Base-by-base conservation (phyloP, 2,113 vertebrate species). In the Trichechus manatus region DNA sequence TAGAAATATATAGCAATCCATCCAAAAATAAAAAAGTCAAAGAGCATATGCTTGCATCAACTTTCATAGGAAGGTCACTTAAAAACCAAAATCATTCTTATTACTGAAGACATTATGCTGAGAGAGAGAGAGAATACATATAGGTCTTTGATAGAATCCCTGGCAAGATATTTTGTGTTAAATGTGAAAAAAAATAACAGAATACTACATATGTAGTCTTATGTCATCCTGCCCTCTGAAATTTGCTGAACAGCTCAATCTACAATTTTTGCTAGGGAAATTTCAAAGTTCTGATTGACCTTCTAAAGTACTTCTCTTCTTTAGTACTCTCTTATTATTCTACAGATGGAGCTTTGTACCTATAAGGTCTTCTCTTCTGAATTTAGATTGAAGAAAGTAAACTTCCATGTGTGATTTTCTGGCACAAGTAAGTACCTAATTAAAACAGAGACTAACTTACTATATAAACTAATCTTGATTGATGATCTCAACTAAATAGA, bases 61-160 rank as follows among this genome's bases (percentile, higher is more conserved):
- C 84, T 92, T 93, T 96, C 63, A 85, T 33, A 66, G 56, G 44
- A 95, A 97, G 50, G 84, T 93, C 87, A 95, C 79, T 89, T 77
- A 53, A 90, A 94, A 95, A 97, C 95, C 91, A 93, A 92, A 94
- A 94, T 88, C 82, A 95, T 86, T 93, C 68, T 56, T 82, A 91
- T 80, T 91, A 83, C n/a, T 92, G 59, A 90, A 78, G 61, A 70
- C 3, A 85, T 87, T 87, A 90, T 85, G 25, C 22, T 72, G 74
- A 95, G 96, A 87, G 11, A 59, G 29, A 82, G n/a, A 70, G 77
- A 91, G 61, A 47, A 94, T 39, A 14, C 74, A 72, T 84, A 80
- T 53, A 22, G n/a, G 3, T 72, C 66, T 93, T 93, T 93, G 39
- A 86, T 33, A 83, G 59, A 74, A 92, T 7, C 29, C 44, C n/a